Evolutionary conservation across 2,797 vertebrate species (phyloP), one percentile per base, ranked within the genome.

Genomic region (Mastacembelus armatus): DNA sequence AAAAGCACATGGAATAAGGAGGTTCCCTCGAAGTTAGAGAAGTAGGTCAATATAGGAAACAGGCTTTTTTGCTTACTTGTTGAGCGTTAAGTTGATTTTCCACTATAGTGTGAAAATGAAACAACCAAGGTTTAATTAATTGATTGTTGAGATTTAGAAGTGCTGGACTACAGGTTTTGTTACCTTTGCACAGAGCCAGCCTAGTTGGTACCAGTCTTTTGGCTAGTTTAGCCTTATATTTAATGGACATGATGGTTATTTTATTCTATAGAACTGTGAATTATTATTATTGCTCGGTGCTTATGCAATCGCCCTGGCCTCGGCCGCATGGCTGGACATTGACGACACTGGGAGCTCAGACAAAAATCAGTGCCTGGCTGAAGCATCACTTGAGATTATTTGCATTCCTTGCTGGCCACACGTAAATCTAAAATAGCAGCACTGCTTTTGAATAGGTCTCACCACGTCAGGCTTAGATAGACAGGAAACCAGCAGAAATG

Each of bases 351-450:
- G 69, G 74, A 65, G 78, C 66, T 80, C 78, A 74, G 77, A 74
- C 78, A 73, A 84, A n/a, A n/a, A 83, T 72, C 80, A 69, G 66
- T 59, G 61, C 62, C 71, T 45, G 45, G 74, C 74, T 65, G 26
- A 58, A 81, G 78, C 36, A 54, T 75, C 87, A 81, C 89, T 92
- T 90, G 71, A 88, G 86, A 92, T 91, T 16, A 63, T 69, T 86
- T 21, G 10, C 78, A 90, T 92, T 84, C 85, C 78, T 80, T 62
- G 85, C 50, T 57, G 55, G 43, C 61, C 47, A 77, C 65, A 73
- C 70, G 61, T 68, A 49, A 48, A 70, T 35, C 40, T 70, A 77
- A 85, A 89, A 90, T 80, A 87, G 71, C 26, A 35, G 11, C 44
- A 38, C 51, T 57, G 59, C 27, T 39, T 74, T 56, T 55, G 36